Evolutionary conservation across 2,113 vertebrate genomes (phyloP), one percentile per base, ranked within the genome.

Genomic region (Pyrgilauda ruficollis): DNA sequence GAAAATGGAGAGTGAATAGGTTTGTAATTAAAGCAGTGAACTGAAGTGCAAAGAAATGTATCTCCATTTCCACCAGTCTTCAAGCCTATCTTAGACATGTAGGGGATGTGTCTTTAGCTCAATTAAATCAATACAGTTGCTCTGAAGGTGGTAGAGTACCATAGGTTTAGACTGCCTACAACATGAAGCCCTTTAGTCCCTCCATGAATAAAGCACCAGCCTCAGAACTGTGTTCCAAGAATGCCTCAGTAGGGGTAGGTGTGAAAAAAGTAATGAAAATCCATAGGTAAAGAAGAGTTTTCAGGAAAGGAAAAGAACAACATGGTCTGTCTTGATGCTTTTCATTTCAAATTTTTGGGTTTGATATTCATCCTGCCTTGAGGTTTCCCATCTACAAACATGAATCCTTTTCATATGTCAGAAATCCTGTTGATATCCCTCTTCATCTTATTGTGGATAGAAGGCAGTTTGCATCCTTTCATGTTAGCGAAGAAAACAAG

Each of bases 401-500:
- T 43, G 31, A 83, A 50, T 85, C 50, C 14, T 78, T 94, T 90
- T 28, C 37, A 31, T 43, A 2, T 72, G 31, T 41, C 63, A 86
- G 80, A 55, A 93, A 90, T 83, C 15, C 69, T 89, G 22, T 83
- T 92, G 44, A 47, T 88, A 69, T 9, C 44, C 18, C 4, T 87
- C 37, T 92, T 92, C 50, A 62, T 81, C 41, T 30, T 35, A 9
- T 16, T 80, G 28, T 88, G 82, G 28, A 35, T 62, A 59, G 85
- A 84, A 84, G 41, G 44, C 62, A 88, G 47, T 92, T 82, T 91
- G 22, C 61, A 87, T 73, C 46, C 53, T 64, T 90, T 88, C 91
- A 52, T 30, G 28, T 83, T 91, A 64, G 49, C 70, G 75, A 84
- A 79, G 82, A 89, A 94, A 95, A 94, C 81, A 81, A 81, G 56